Evolutionary conservation across 2,113 vertebrate species (phyloP), one percentile per base, ranked within the genome.

Genomic region (Mobula hypostoma): DNA sequence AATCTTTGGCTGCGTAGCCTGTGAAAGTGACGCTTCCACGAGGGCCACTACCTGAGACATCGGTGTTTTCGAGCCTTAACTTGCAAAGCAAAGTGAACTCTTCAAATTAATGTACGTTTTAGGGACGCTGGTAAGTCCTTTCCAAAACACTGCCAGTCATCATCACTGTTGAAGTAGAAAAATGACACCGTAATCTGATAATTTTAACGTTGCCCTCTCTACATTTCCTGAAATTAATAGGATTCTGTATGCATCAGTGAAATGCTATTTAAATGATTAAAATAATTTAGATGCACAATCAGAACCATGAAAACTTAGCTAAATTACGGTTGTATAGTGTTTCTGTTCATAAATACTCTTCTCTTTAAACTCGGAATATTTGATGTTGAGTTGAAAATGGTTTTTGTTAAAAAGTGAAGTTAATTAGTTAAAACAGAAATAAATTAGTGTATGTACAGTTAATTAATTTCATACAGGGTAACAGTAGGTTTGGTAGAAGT

Each of bases 401-500:
- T 63, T 66, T 4, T 88, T n/a, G n/a, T 88, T 88, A 63, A 87
- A 87, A 61, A 68, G 56, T 36, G 29, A 90, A 90, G 63, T 88
- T 61, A 63, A 88, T n/a, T n/a, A 88, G 29, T 88, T 63, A 58
- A 88, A 88, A 12, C 21, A 12, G 48, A 85, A 85, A 63, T 29
- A 14, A 27, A 87, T 87, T 15, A 29, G 83, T 88, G 63, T n/a
- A 12, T 88, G 58, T 12, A 15, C 7, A 63, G 12, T 36, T 90
- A 17, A 68, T 90, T 90, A 29, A 88, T 88, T 88, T 88, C 11
- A 88, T n/a, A 29, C 58, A 19, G 58, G 58, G 17, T 74, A 21
- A 1, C 14, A 72, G 19, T 32, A 40, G 61, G 61, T 14, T 7
- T 90, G 58, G 85, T 66, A 32, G 4, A 90, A 19, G 15, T 90